Base-by-base conservation (phyloP, 2,888 invertebrate genomes). In the Cataglyphis albicans region DNA sequence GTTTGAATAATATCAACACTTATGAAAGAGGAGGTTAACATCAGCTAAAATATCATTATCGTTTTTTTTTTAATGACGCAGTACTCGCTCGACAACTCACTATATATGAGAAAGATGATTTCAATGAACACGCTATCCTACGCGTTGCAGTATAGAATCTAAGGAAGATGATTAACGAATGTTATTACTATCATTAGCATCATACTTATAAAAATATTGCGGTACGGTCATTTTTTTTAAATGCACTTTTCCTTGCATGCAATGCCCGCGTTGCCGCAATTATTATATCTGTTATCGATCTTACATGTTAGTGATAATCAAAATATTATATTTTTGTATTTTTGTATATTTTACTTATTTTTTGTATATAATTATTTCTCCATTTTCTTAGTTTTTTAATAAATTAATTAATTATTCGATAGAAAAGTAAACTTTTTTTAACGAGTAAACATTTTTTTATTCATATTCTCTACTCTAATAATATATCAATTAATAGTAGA, bases 111-210 rank as follows among this genome's bases (percentile, higher is more conserved):
- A n/a, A 52, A 52, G 52, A 52, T 21, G 21, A 78, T 70, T 70
- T 85, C 61, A 72, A 76, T 63, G 72, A 86, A 55, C 86, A 72
- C 67, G 81, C 81, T 41, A 73, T 48, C 29, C 21, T 61, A 57
- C 10, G 9, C 10, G 55, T 61, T 72, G 55, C 21, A n/a, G 38
- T 41, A 52, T 70, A 12, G 12, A 72, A 70, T 4, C 15, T 70
- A 78, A 80, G 76, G 73, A 73, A 64, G 81, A 76, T 81, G 78
- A 76, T 81, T 83, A 72, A 72, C 18, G 52, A 73, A 64, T 74
- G 61, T 64, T 67, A 61, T 83, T 80, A 72, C 29, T 80, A 61
- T 85, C 38, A 70, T 59, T 52, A 84, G 75, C 75, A 83, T 25
- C 65, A 32, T 65, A 41, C 75, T 75, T 48, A 52, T 25, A 52